Base-by-base conservation (phyloP, 2,113 vertebrate species). In the Numenius arquata region DNA sequence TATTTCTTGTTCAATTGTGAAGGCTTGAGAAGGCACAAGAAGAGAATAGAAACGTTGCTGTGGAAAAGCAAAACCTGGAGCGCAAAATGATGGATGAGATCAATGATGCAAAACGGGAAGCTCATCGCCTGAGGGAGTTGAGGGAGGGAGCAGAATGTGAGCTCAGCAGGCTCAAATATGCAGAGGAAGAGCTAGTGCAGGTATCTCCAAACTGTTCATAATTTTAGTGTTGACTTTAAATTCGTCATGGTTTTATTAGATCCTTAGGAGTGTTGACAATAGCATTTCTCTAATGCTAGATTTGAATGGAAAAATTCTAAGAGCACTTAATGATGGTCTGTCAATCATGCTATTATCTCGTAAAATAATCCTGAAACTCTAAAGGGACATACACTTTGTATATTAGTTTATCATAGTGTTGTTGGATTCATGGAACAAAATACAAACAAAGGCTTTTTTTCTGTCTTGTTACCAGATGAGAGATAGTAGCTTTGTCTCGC, bases 61-160 rank as follows among this genome's bases (percentile, higher is more conserved):
- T 99, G 96, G 99, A 99, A 97, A 99, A 99, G 97, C 99, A 99
- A 97, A 99, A 99, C 97, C 98, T 99, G 21, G 99, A 99, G 97
- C 98, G 99, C 96, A 99, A 99, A 97, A 99, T 99, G 99, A 99
- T 99, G 98, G 99, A 99, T 55, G 99, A 99, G 97, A 99, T 99
- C 96, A 99, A 74, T 65, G 99, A 98, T 3, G 99, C 99, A 47
- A 99, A 99, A 94, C 99, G 98, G 45, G 99, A 99, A 97, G 99
- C 99, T 23, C 98, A 99, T 89, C 96, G 99, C 29, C 98, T 99
- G 6, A 95, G 98, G 65, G 99, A 99, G 94, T 96, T 99, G 56
- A 97, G 99, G 27, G 98, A 99, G 84, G 99, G 99, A 11, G 99
- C 99, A 1, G 99, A 99, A 87, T 99, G 98, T 72, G 99, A 99